These are phyloP conservation scores for Podarcis lilfordi DNA, from an alignment of 2,797 vertebrate species.

Conservation along the genomic window DNA sequence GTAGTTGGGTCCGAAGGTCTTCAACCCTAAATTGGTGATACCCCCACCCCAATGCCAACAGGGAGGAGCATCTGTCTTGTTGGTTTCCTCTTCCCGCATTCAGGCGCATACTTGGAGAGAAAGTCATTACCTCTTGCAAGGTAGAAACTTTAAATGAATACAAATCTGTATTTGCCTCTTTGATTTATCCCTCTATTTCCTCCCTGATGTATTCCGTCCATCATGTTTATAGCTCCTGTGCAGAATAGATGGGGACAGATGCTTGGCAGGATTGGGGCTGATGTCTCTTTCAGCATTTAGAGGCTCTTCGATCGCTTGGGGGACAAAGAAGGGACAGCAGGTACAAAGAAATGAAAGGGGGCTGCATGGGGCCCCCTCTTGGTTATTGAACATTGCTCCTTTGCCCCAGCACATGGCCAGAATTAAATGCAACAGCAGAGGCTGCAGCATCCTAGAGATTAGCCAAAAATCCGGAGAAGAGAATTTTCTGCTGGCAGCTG, in stretches of 20 bases:
- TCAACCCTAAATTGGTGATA: background rate
- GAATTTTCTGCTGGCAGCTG: background rate
- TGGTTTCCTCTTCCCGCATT: background rate
- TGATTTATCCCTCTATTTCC: slow-evolving; percentile 34
- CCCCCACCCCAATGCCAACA: accelerated
- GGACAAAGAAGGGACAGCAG: background rate
- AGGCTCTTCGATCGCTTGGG: background rate
- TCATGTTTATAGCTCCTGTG: background rate
- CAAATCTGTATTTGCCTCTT: background rate
- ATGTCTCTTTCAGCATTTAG: slow-evolving; percentile 11
- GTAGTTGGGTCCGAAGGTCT: background rate
- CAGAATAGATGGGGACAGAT: slow-evolving; percentile 27
- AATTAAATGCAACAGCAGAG: background rate
- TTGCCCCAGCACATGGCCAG: background rate
- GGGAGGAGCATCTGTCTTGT: background rate
- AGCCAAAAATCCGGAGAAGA: background rate
- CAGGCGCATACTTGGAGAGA: background rate
- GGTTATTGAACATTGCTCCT: background rate
- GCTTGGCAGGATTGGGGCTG: slow-evolving; percentile 16
- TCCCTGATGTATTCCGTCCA: background rate
- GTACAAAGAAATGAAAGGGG: background rate
- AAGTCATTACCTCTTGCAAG: slow-evolving; percentile 5
- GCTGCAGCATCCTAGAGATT: no score
- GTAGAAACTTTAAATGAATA: slow-evolving; percentile 28
- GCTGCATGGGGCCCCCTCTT: no score